Percentiles rank a stretch among this genome's conserved stretches.
These are phyloP conservation scores for Leptodactylus fuscus DNA, from an alignment of 2,113 vertebrate species.

Conservation along the genomic window DNA sequence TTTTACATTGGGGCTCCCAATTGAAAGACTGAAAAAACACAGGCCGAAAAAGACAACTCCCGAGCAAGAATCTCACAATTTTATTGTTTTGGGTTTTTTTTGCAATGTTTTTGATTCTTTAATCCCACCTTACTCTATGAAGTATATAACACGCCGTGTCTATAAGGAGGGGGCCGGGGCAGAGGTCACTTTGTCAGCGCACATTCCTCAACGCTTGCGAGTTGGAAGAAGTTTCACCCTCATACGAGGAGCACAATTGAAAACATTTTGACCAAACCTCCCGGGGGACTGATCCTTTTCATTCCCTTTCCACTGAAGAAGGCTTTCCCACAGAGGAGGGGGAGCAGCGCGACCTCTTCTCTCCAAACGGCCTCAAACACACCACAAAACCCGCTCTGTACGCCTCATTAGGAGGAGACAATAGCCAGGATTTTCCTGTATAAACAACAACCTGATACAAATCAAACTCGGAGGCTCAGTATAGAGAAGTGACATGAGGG, in stretches of 20 bases:
- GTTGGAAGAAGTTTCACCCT: conserved; percentile 52
- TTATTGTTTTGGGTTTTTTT: background rate
- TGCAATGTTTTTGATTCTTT: background rate
- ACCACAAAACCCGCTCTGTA: background rate
- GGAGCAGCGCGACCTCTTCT: background rate
- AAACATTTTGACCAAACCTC: conserved; percentile 63
- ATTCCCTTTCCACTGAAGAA: background rate
- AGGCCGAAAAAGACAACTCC: too few relatives aligned
- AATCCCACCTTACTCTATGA: background rate
- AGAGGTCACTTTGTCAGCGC: conserved; percentile 61
- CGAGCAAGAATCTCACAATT: too few relatives aligned
- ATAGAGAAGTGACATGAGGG: too few relatives aligned
- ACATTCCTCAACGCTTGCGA: conserved; percentile 63
- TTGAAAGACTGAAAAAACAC: too few relatives aligned
- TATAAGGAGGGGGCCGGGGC: background rate
- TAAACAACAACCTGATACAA: background rate
- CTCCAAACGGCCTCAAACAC: background rate
- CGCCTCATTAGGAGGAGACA: background rate
- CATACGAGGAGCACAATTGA: conserved; percentile 60
- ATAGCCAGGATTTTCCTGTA: background rate
- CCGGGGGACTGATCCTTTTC: conserved; percentile 63
- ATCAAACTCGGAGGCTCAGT: too few relatives aligned
- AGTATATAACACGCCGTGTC: background rate
- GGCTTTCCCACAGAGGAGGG: conserved; percentile 51
- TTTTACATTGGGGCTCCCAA: too few relatives aligned